Evolutionary conservation across 2,888 invertebrate species (phyloP).

Genomic region (Lithophane semibrunnea): DNA sequence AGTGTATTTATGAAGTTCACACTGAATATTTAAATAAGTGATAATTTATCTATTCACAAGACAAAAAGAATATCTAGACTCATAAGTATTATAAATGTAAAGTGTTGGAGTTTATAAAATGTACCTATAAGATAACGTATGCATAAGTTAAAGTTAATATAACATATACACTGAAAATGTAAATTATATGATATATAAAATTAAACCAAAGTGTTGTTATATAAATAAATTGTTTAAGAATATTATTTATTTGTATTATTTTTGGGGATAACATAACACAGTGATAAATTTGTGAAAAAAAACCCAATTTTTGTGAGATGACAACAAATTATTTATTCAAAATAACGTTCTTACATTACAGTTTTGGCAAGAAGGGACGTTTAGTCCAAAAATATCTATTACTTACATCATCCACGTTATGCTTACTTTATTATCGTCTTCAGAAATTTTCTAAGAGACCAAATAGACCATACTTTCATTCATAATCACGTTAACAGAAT

Average conservation of each 20-base stretch:
- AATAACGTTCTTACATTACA: slow-evolving; percentile 79
- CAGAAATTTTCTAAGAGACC: slow-evolving; percentile 25
- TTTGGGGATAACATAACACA: background rate
- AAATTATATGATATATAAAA: slow-evolving; percentile 79
- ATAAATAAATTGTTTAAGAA: slow-evolving; percentile 75
- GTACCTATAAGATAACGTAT: slow-evolving; percentile 44
- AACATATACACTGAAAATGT: slow-evolving; percentile 70
- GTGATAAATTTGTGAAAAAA: slow-evolving; percentile 5
- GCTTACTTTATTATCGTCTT: slow-evolving; percentile 39
- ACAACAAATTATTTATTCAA: slow-evolving; percentile 83
- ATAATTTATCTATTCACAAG: slow-evolving; percentile 49
- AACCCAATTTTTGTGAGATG: slow-evolving; percentile 13
- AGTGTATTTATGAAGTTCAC: slow-evolving; percentile 40
- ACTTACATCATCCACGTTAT: slow-evolving; percentile 61
- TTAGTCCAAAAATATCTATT: slow-evolving; percentile 73
- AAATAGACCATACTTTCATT: slow-evolving; percentile 32
- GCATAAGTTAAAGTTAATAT: slow-evolving; percentile 44
- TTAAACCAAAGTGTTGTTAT: slow-evolving; percentile 88
- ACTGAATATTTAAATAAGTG: slow-evolving; percentile 38
- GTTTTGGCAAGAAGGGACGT: slow-evolving; percentile 80
- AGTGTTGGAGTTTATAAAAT: slow-evolving; percentile 38
- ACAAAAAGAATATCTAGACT: slow-evolving; percentile 40
- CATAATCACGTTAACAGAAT: slow-evolving; percentile 39
- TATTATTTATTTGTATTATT: slow-evolving; percentile 37
- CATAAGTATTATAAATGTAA: slow-evolving; percentile 52